Evolutionary conservation across 2,797 vertebrate species (phyloP), one percentile per base, ranked within the genome.

Genomic region (Hydrolagus colliei): DNA sequence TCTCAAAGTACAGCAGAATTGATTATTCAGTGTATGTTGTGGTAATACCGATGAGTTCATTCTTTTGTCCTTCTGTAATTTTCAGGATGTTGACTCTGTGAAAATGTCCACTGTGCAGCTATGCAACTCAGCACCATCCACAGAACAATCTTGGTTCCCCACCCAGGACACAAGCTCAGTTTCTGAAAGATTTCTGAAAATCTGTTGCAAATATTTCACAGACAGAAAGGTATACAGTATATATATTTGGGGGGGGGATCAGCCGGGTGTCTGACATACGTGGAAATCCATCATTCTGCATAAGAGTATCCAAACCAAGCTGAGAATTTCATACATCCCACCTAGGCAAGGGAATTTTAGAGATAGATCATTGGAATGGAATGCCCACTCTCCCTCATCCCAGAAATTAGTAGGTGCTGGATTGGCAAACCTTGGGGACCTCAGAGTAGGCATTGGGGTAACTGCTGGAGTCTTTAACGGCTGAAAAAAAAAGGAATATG

Each of bases 61-160:
- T 52, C 41, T 52, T 52, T 52, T 52, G 41, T 2, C 79, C 27
- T 41, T 84, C 27, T 84, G 62, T 32, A n/a, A 71, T 71, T 88
- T 72, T 85, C 88, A 95, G 95, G 95, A 95, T 86, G 94, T 95
- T 89, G 95, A 95, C 90, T 91, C 93, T 2, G 93, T 95, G 72
- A 90, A 94, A 0, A 91, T 95, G 92, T 94, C 95, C 86, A 94
- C 94, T 12, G 94, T 94, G 88, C 93, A 93, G 90, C 93, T 93
- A 86, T 95, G 93, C 89, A 95, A 13, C 73, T 95, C 91, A 92
- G 93, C 20, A 88, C 93, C 94, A 11, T 93, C 94, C 0, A 90
- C 92, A 0, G 94, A 95, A 88, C 95, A 92, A 86, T 93, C 92
- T 35, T 71, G 27, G 1, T n/a, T 32, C 20, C 72, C 68, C 22